These are phyloP conservation scores for Drosophila lutescens DNA, from an alignment of 2,888 invertebrate genomes.

Conservation along the genomic window DNA sequence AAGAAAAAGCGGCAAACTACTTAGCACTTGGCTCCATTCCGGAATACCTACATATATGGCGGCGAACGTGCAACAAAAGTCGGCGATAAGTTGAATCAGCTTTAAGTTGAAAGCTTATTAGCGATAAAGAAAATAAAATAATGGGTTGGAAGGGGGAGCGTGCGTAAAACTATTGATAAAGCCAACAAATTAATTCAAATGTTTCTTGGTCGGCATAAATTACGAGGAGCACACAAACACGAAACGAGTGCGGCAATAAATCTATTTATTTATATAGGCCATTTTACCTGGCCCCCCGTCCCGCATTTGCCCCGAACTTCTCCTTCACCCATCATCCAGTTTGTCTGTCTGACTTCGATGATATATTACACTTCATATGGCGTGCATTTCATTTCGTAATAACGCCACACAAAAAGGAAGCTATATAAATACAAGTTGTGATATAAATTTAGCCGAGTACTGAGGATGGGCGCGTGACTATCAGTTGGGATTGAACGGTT, in stretches of 20 bases:
- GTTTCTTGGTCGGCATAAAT: constrained; percentile 34
- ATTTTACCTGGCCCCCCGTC: constrained; percentile 42
- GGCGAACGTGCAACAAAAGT: constrained; percentile 29
- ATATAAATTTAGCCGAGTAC: constrained; percentile 43
- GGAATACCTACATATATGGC: not conserved
- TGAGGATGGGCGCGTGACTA: constrained; percentile 16
- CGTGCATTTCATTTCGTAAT: constrained; percentile 72
- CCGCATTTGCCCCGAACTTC: not conserved
- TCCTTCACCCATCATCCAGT: constrained; percentile 10
- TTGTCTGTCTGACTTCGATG: constrained; percentile 50
- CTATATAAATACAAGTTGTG: constrained; percentile 45
- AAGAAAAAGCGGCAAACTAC: constrained; percentile 50
- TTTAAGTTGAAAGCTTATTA: constrained; percentile 52
- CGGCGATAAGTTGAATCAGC: constrained; percentile 8
- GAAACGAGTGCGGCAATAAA: constrained; percentile 40
- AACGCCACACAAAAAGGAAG: constrained; percentile 36
- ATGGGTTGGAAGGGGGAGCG: not conserved
- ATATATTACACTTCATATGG: constrained; percentile 71
- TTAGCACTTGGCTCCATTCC: constrained; percentile 33
- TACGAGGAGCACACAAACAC: constrained; percentile 13
- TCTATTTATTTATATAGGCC: constrained; percentile 48
- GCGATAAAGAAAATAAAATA: not conserved
- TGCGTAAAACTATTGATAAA: constrained; percentile 59
- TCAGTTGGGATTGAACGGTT: not conserved
- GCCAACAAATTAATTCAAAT: constrained; percentile 48